Evolutionary conservation across 2,113 vertebrate genomes (phyloP).

Genomic region (Toxotes jaculatrix): DNA sequence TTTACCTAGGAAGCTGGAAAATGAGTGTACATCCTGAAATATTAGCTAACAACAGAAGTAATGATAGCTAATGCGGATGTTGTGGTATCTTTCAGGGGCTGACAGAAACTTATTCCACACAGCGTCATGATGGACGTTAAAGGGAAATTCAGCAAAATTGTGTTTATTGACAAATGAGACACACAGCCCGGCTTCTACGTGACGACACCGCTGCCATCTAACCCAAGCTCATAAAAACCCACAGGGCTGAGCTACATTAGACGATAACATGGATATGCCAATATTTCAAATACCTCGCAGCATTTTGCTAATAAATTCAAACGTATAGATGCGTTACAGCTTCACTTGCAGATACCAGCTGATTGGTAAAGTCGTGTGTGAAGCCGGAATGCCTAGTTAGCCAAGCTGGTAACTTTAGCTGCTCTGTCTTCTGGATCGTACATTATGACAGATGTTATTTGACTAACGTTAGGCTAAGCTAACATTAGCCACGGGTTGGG

Average conservation of each 20-base stretch:
- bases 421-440: slow-evolving; percentile 55
- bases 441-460: slow-evolving; percentile 80
- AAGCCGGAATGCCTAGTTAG: slow-evolving; percentile 22
- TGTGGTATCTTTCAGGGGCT: slow-evolving; percentile 19
- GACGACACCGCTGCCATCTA: slow-evolving; percentile 58
- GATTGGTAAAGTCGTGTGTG: slow-evolving; percentile 30
- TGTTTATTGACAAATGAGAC: slow-evolving; percentile 14
- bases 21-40: background rate
- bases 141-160: slow-evolving; percentile 24
- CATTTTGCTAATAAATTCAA: slow-evolving; percentile 15
- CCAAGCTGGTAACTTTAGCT: slow-evolving; percentile 59
- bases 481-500: slow-evolving; percentile 65
- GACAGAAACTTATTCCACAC: slow-evolving; percentile 8
- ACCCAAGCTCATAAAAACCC: slow-evolving; percentile 12
- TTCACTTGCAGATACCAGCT: slow-evolving; percentile 24
- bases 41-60: slow-evolving; percentile 2
- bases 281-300: slow-evolving; percentile 35
- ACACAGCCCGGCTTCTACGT: slow-evolving; percentile 12
- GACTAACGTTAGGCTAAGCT: slow-evolving; percentile 67
- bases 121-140: slow-evolving; percentile 18
- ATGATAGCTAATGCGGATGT: slow-evolving; percentile 40
- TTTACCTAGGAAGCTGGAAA: background rate
- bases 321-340: background rate
- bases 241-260: background rate
- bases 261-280: slow-evolving; percentile 21